These are phyloP conservation scores for Caloenas nicobarica DNA, from an alignment of 2,113 vertebrate species.

Conservation along the genomic window DNA sequence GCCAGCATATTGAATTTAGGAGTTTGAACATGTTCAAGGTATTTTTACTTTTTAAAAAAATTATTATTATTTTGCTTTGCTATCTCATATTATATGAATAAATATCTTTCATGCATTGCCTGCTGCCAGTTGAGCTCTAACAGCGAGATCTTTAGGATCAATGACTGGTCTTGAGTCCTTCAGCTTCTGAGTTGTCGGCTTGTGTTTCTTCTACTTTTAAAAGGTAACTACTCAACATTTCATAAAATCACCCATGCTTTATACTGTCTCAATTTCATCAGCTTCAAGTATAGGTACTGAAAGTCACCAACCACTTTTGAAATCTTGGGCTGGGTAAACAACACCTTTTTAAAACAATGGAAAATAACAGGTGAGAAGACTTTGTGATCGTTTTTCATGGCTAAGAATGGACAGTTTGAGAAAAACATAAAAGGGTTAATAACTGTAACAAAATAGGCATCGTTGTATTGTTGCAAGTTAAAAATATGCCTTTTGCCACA, in stretches of 20 bases:
- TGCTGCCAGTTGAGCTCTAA: neutral
- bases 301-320: neutral
- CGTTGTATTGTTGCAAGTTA: neutral
- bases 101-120: neutral
- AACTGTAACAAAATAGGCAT: neutral
- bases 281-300: neutral
- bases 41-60: no score
- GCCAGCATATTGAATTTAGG: neutral
- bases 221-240: neutral
- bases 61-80: neutral
- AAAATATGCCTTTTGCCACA: neutral
- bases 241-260: neutral
- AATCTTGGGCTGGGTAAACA: neutral
- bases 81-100: neutral
- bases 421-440: slow-evolving; percentile 14
- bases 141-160: neutral
- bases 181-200: neutral
- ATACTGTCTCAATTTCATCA: neutral
- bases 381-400: neutral
- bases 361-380: neutral
- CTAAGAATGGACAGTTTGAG: neutral
- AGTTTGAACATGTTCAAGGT: neutral
- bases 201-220: neutral
- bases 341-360: neutral
- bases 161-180: neutral